Base-by-base conservation (phyloP, 2,797 vertebrate species). In the Adrianichthys oophorus region DNA sequence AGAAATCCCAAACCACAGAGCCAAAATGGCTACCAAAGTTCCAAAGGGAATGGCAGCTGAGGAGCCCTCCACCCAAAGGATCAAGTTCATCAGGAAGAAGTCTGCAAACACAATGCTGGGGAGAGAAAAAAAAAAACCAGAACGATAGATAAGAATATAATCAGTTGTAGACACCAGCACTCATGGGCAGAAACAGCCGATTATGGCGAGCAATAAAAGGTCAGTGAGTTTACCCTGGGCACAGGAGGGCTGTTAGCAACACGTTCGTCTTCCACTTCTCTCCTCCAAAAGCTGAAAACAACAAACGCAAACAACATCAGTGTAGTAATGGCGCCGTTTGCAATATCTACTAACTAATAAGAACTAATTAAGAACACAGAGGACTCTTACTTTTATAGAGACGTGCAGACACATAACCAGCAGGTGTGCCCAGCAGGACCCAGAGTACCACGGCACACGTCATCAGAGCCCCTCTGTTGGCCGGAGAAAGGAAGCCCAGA, bases 401-500 rank as follows among this genome's bases (percentile, higher is more conserved):
- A 75, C 95, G 91, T 26, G 94, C 92, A 60, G 95, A 96, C 49
- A 96, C 93, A 0, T 95, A 97, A 69, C 95, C 92, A 12, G 94
- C 94, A 52, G 94, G 93, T 4, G 94, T 95, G 50, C 95, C 95
- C 57, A 98, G 86, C 63, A 97, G 86, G 26, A 96, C 94, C 95
- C 94, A 96, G 59, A 96, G 83, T 0, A 97, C 92, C 66, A 96
- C 90, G 0, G 93, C 87, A 69, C 94, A 97, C 0, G 94, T 95
- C 95, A 97, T 95, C 79, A 97, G 89, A 71, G 92, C 94, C 7
- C 93, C 93, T 73, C 92, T 88, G 86, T 96, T 97, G 61, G 94
- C 94, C 15, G 98, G 98, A 44, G 97, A 99, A 87, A 99, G 89
- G 93, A 99, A 99, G 56, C 97, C 97, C 61, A 99, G 87, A 82